Evolutionary conservation across 2,888 invertebrate species (phyloP).

Genomic region (Hoplodrina blanda): DNA sequence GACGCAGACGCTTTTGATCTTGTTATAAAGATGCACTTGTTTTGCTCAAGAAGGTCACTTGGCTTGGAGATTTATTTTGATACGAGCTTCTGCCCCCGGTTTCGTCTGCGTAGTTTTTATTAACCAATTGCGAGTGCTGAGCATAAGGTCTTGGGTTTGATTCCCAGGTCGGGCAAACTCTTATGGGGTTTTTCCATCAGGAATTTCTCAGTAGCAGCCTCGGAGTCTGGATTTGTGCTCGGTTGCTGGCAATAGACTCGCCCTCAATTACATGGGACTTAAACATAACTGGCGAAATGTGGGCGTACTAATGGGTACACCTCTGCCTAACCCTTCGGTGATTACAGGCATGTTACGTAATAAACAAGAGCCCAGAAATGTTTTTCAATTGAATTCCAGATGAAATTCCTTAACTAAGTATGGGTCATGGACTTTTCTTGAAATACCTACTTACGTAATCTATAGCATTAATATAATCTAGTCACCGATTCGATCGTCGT

Average conservation of each 20-base stretch:
- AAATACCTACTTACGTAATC: neutral
- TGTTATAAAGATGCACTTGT: constrained; percentile 34
- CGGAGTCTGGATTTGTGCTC: too few relatives aligned
- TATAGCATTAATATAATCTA: constrained; percentile 18
- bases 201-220: too few relatives aligned
- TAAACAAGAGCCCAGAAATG: neutral
- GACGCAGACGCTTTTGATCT: constrained; percentile 46
- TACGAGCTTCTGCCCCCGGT: neutral
- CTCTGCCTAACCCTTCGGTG: too few relatives aligned
- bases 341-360: neutral
- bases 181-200: too few relatives aligned
- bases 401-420: neutral
- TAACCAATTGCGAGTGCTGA: too few relatives aligned
- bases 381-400: constrained; percentile 2
- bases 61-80: neutral
- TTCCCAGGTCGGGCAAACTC: too few relatives aligned
- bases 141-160: too few relatives aligned
- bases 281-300: too few relatives aligned
- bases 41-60: constrained; percentile 13
- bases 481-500: constrained; percentile 4
- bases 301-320: too few relatives aligned
- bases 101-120: too few relatives aligned
- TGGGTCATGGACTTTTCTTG: constrained; percentile 5
- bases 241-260: too few relatives aligned
- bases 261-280: too few relatives aligned